Conservation (phyloP, 2,888 invertebrate species). For the Oxytorus armatus region DNA sequence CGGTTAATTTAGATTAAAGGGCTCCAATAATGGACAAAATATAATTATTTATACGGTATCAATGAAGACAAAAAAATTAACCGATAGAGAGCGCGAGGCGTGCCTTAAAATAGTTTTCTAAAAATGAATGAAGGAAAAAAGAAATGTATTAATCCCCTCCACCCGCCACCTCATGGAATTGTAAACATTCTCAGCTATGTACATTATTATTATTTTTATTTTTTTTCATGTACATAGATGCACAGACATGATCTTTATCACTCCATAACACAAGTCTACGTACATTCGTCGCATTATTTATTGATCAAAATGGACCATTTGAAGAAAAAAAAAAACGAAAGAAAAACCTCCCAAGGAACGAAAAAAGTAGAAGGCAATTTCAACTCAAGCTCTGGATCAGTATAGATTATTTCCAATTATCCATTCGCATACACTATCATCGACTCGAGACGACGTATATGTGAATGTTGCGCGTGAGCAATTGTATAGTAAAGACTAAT, state of each 20-base stretch:
- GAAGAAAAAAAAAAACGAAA: constrained; percentile 42
- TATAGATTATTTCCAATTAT: constrained; percentile 78
- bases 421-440: constrained; percentile 76
- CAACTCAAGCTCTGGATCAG: constrained; percentile 78
- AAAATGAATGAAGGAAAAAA: constrained; percentile 50
- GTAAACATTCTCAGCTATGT: constrained; percentile 64
- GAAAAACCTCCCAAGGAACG: constrained; percentile 46
- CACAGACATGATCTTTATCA: constrained; percentile 54
- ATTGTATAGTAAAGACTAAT: constrained; percentile 84
- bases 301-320: constrained; percentile 73
- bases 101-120: constrained; percentile 81
- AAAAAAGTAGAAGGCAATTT: constrained; percentile 75
- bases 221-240: constrained; percentile 76
- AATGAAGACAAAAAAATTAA: constrained; percentile 72
- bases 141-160: constrained; percentile 57
- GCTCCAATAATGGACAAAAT: constrained; percentile 73
- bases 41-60: constrained; percentile 81
- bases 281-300: constrained; percentile 79
- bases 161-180: constrained; percentile 53
- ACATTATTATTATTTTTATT: constrained; percentile 70
- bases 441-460: constrained; percentile 74
- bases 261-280: constrained; percentile 72
- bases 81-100: constrained; percentile 79
- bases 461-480: constrained; percentile 77
- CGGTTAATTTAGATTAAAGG: constrained; percentile 78